Evolutionary conservation across 2,888 invertebrate species (phyloP).

Genomic region (Tholera decimalis): DNA sequence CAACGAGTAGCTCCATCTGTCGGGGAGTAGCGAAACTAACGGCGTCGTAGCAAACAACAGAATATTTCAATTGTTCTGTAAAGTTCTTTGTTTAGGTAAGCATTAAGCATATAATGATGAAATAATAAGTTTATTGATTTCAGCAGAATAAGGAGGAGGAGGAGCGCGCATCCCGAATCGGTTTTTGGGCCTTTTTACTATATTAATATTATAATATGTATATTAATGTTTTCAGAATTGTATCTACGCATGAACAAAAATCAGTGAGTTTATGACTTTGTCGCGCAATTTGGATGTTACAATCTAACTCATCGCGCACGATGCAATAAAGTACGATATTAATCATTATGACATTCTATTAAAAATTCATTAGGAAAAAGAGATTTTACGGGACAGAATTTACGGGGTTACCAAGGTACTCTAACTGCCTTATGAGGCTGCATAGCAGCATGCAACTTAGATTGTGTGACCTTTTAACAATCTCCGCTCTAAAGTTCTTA

Average conservation of each 20-base stretch:
- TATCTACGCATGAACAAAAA: slow-evolving; percentile 5
- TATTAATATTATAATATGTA: too few relatives aligned
- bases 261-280: slow-evolving; percentile 13
- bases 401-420: slow-evolving; percentile 39
- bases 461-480: slow-evolving; percentile 58
- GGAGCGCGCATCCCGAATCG: too few relatives aligned
- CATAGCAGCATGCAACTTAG: slow-evolving; percentile 52
- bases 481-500: slow-evolving; percentile 39
- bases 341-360: slow-evolving; percentile 42
- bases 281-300: slow-evolving; percentile 21
- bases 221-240: background rate
- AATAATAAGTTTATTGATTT: background rate
- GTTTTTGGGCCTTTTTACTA: background rate
- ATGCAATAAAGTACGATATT: slow-evolving; percentile 9
- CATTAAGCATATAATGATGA: too few relatives aligned
- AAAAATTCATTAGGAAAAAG: slow-evolving; percentile 43
- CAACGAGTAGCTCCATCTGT: slow-evolving; percentile 79
- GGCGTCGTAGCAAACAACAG: background rate
- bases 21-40: slow-evolving; percentile 75
- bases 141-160: too few relatives aligned
- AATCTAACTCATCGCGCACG: slow-evolving; percentile 6
- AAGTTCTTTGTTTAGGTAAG: too few relatives aligned
- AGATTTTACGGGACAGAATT: slow-evolving; percentile 29
- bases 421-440: slow-evolving; percentile 43
- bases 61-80: background rate